Evolutionary conservation across 2,888 invertebrate genomes (phyloP), one percentile per base, ranked within the genome.

Genomic region (Drosophila limbata): DNA sequence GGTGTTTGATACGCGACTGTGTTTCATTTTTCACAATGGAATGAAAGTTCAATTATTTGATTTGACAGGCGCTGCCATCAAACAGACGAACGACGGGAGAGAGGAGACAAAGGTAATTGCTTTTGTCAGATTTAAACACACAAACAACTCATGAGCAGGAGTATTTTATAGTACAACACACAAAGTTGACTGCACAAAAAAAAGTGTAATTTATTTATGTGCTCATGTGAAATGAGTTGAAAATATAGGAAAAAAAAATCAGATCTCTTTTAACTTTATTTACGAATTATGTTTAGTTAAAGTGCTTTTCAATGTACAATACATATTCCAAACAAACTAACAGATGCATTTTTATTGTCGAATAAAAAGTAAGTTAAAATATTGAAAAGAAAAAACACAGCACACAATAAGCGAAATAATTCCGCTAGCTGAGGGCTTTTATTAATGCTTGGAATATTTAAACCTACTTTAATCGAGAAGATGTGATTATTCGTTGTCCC

Each of bases 31-130:
- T 80, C 72, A 81, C 74, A 84, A 77, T 84, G 77, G 69, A 73
- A 79, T 76, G 86, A 79, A 86, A 83, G 77, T 86, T 86, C 81
- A 86, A 86, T 85, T 86, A 86, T 85, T 83, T 84, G 83, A 86
- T 84, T 83, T 86, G 85, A 85, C 85, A 86, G 84, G 59, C 80
- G 47, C 55, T 47, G 84, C 66, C 67, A 70, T 56, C 57, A 67
- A 48, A 35, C 78, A 37, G 61, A 19, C 31, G 62, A 47, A 6
- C 17, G 28, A 33, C 13, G 15, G 19, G 21, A 15, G 13, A 15
- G 13, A 47, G 25, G 9, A 15, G 33, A 28, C 21, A 42, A 48
- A 33, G 42, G 37, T 52, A 10, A 39, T 73, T 61, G 61, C 33
- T 52, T 65, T 61, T 17, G 39, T 37, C 69, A 71, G 79, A 87